phyloP scores from a whole-genome alignment of 2,113 vertebrate species.

The Rhinopomastus cyanomelas region DNA sequence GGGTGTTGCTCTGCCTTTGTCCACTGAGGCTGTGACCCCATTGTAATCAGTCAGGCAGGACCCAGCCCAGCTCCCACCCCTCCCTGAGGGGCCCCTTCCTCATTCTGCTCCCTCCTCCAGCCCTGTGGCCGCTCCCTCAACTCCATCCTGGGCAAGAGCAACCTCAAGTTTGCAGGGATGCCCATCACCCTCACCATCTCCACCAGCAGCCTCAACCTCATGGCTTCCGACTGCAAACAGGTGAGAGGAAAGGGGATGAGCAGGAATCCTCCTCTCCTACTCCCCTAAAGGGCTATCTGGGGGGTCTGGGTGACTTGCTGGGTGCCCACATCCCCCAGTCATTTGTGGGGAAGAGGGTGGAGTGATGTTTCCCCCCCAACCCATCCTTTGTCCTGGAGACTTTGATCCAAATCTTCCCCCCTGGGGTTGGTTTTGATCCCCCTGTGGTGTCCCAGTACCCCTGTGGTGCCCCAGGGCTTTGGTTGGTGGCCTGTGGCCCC shows the following conservation, averaged over 20 bases:
- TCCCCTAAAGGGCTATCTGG: too few relatives aligned
- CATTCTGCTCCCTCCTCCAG: conserved; percentile 60
- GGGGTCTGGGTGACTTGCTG: too few relatives aligned
- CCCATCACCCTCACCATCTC: conserved; percentile 97
- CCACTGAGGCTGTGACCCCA: too few relatives aligned
- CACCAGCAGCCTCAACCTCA: conserved; percentile 98
- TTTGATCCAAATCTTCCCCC: accelerated
- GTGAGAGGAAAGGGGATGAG: conserved; percentile 57
- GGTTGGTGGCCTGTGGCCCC: neutral
- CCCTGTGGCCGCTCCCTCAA: conserved; percentile 87
- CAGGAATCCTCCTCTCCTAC: neutral
- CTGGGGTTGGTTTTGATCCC: neutral
- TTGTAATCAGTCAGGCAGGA: too few relatives aligned
- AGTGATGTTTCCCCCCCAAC: neutral
- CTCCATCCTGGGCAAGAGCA: conserved; percentile 95
- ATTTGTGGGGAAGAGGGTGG: neutral
- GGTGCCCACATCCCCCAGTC: accelerated
- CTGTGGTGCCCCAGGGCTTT: neutral
- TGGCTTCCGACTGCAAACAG: conserved; percentile 98
- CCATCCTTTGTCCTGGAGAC: neutral
- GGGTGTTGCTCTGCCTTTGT: too few relatives aligned
- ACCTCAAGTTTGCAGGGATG: conserved; percentile 98
- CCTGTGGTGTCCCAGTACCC: neutral
- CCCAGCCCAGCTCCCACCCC: too few relatives aligned
- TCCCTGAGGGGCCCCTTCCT: neutral